A percentile compares a stretch with the other conserved stretches of the same genome.
Evolutionary conservation across 2,797 vertebrate species (phyloP).

Genomic region (Phylloscopus collybita): DNA sequence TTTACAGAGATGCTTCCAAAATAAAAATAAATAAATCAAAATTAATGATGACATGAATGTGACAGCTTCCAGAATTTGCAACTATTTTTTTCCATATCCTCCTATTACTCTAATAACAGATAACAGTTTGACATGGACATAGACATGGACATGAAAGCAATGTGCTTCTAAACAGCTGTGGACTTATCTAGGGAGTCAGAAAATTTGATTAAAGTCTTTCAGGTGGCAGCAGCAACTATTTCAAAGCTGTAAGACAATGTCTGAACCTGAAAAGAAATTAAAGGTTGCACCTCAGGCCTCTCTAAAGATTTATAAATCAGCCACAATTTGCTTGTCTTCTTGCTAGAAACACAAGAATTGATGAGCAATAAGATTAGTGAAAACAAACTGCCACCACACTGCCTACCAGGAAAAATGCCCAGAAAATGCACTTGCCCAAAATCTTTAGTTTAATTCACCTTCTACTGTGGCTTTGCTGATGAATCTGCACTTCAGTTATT

Average conservation of each 20-base stretch:
- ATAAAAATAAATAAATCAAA: slow-evolving; percentile 36
- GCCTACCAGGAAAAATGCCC: neutral
- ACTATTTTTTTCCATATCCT: neutral
- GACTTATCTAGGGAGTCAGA: neutral
- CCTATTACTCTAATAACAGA: slow-evolving; percentile 4
- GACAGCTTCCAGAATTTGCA: slow-evolving; percentile 30
- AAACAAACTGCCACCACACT: neutral
- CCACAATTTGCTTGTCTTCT: neutral
- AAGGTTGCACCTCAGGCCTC: neutral
- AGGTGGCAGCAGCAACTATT: neutral
- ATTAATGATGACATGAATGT: neutral
- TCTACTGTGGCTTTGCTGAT: neutral
- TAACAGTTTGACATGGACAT: neutral
- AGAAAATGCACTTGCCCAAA: neutral
- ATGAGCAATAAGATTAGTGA: neutral
- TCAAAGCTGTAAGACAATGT: neutral
- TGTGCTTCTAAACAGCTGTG: neutral
- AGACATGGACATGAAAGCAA: neutral
- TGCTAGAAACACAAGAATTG: neutral
- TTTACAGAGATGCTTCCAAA: neutral
- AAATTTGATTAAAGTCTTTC: neutral
- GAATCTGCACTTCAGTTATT: neutral
- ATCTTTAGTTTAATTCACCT: neutral
- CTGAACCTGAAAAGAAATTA: slow-evolving; percentile 11
- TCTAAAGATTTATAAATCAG: neutral